Base-by-base conservation (phyloP, 2,888 invertebrate species). In the Cantharis lateralis region DNA sequence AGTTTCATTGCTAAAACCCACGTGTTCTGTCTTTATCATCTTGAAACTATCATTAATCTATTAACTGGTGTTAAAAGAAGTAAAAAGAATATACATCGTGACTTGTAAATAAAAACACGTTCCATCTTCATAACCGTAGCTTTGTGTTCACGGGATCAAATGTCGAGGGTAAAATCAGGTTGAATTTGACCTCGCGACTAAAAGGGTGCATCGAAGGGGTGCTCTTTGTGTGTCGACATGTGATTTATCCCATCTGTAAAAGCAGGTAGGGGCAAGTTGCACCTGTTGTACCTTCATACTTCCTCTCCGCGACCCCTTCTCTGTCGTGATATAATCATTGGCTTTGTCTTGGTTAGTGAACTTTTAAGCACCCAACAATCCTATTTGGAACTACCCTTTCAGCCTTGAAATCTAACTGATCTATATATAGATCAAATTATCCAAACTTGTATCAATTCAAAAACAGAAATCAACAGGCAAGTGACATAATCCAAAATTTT, bases 231-330 rank as follows among this genome's bases (percentile, higher is more conserved):
- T 84, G 84, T 83, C 85, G 84, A 85, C 85, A 86, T 85, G 85
- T 86, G 85, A 86, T 86, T 85, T 86, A 86, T 86, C 84, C 84
- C 82, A 84, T 84, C 85, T 84, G 82, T 80, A 80, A 81, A 74
- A 82, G 83, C 85, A 86, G 85, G 85, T 86, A 86, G 84, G 84
- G 83, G 73, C 79, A 81, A 71, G 78, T 80, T 85, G 84, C 87
- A 87, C 87, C 87, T 87, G 87, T 87, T 87, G 86, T 86, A 82
- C 83, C 83, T 83, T 81, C 79, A 68, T 73, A 75, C 80, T 81
- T 80, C 83, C 83, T 81, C 77, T 82, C 83, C 71, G 75, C 72
- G 48, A 64, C 64, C 68, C 73, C 72, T 74, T 71, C 69, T 48
- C 68, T 71, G 26, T 74, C 73, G 73, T 74, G 71, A 72, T 63